A percentile compares a stretch with the other conserved stretches of the same genome.
Evolutionary conservation across 2,113 vertebrate species (phyloP).

Genomic region (Petrocephalus microphthalmus): DNA sequence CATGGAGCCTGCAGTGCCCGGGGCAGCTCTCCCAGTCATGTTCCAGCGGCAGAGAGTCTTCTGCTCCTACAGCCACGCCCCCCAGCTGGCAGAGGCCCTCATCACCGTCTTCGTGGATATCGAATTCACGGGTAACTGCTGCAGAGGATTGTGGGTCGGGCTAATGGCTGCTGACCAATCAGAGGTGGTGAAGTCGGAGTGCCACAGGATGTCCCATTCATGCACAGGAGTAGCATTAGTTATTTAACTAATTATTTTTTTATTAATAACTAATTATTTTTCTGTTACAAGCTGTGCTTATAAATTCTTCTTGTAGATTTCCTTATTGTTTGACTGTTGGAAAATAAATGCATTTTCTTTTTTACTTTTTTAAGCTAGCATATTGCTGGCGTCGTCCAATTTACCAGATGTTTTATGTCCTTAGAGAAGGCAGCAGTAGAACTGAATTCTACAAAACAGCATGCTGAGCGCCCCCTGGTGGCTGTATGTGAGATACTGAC

Average conservation of each 20-base stretch:
- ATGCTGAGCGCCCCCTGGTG: background rate
- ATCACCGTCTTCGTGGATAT: conserved; percentile 98
- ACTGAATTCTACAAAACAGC: background rate
- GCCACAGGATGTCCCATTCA: background rate
- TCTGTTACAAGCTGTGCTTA: background rate
- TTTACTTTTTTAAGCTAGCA: background rate
- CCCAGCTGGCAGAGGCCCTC: conserved; percentile 84
- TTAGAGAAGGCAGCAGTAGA: background rate
- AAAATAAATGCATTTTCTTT: background rate
- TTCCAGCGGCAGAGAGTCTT: conserved; percentile 91
- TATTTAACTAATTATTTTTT: background rate
- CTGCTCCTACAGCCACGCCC: conserved; percentile 73
- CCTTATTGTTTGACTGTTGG: background rate
- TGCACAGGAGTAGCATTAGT: background rate
- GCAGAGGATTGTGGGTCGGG: too few species aligned
- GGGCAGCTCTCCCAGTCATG: conserved; percentile 68
- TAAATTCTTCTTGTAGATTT: background rate
- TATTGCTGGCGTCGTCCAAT: background rate
- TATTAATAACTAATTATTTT: background rate
- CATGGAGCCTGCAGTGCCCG: conserved; percentile 70
- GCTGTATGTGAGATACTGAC: background rate
- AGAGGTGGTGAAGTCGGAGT: background rate
- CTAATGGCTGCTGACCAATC: background rate
- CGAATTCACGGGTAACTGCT: conserved; percentile 82
- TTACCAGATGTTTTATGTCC: background rate